phyloP scores from a whole-genome alignment of 2,113 vertebrate genomes.

The Rhea pennata region DNA sequence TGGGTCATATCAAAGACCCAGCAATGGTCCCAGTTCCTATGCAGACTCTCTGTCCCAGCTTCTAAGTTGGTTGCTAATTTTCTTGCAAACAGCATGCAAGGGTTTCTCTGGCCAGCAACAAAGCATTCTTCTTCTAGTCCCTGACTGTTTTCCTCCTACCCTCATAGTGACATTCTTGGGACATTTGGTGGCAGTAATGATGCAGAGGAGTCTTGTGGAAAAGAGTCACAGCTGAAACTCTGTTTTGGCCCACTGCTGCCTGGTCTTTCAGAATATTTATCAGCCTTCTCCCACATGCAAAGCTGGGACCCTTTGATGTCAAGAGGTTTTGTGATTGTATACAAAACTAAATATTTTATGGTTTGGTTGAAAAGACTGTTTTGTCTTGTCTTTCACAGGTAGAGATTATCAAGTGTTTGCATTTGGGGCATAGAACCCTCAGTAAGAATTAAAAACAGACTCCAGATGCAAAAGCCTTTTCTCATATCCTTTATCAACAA shows the following conservation, averaged over 20 bases:
- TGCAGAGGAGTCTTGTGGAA: not conserved
- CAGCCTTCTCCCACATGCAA: not conserved
- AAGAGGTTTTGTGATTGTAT: not conserved
- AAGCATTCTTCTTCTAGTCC: not conserved
- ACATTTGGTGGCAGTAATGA: not conserved
- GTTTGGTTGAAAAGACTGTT: not conserved
- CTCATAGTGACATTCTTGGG: rapidly evolving
- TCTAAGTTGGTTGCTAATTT: not conserved
- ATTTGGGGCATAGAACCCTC: not conserved
- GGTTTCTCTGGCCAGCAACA: not conserved
- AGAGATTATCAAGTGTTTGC: not conserved
- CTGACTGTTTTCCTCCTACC: not conserved
- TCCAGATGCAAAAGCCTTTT: not conserved
- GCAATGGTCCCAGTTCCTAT: not conserved
- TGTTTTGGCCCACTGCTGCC: not conserved
- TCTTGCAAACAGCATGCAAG: not conserved
- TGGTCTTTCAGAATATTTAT: not conserved
- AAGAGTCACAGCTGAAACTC: not conserved
- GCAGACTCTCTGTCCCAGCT: not conserved
- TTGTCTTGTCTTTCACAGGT: not conserved
- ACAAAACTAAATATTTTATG: not conserved
- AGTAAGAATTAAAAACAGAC: not conserved
- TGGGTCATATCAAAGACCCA: rapidly evolving
- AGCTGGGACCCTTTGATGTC: not conserved
- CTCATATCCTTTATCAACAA: not conserved